These are phyloP conservation scores for Pseudococcus jackbeardsleyi DNA, from an alignment of 2,888 invertebrate species.

Conservation along the genomic window DNA sequence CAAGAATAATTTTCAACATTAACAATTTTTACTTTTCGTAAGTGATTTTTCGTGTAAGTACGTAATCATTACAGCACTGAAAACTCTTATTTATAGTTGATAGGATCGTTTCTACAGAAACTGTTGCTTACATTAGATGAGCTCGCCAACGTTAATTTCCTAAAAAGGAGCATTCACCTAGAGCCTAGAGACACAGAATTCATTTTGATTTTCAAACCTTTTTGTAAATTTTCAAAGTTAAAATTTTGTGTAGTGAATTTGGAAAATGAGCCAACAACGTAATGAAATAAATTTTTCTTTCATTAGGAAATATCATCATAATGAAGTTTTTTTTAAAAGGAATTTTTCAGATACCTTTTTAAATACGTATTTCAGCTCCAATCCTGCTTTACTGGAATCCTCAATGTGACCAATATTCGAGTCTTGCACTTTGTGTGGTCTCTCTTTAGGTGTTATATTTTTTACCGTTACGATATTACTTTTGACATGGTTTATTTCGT, in stretches of 20 bases:
- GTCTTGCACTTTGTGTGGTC: slow-evolving; percentile 43
- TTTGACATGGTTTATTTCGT: slow-evolving; percentile 16
- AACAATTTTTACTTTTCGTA: neutral
- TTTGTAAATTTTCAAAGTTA: too few species aligned
- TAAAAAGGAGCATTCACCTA: too few species aligned
- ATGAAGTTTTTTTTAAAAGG: neutral
- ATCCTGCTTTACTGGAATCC: slow-evolving; percentile 43
- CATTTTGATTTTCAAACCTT: too few species aligned
- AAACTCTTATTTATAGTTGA: neutral
- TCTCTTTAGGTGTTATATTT: slow-evolving; percentile 23
- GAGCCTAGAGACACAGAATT: too few species aligned
- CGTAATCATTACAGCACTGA: neutral
- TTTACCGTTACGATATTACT: slow-evolving; percentile 48
- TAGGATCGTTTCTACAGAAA: neutral
- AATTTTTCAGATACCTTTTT: slow-evolving; percentile 46
- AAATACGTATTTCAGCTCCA: slow-evolving; percentile 55
- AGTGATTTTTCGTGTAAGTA: slow-evolving; percentile 1
- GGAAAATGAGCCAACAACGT: too few species aligned
- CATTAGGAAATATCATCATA: too few species aligned
- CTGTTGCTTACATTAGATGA: neutral
- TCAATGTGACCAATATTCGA: slow-evolving; percentile 40
- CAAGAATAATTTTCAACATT: neutral
- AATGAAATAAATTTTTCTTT: too few species aligned
- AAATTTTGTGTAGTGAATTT: too few species aligned
- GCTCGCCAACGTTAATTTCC: neutral